Base-by-base conservation (phyloP, 2,113 vertebrate genomes). In the Boleophthalmus pectinirostris region DNA sequence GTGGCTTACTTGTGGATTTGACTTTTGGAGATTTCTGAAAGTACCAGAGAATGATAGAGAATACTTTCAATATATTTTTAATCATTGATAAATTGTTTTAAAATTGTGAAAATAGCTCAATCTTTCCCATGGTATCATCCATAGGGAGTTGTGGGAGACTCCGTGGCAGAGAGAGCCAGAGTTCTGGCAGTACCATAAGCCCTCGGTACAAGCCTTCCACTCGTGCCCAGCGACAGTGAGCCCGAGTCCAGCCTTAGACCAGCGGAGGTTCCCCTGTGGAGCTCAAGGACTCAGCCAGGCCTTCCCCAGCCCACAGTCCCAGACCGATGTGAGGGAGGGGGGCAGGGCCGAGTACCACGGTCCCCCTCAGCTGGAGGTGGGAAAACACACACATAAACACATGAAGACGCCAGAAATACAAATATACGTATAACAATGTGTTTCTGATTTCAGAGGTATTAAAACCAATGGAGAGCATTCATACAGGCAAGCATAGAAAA, bases 341-440 rank as follows among this genome's bases (percentile, higher is more conserved):
- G 81, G 75, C 58, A 91, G 90, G 84, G 93, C 92, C 69, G 93
- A 91, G 9, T 93, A 92, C 79, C 89, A 93, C 77, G 93, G 90
- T 0, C 93, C 92, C 58, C 79, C 79, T 5, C 58, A 61, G 56
- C 56, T 24, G 23, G 23, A 58, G 56, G 56, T 58, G 56, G 9
- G 56, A 15, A 4, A 25, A 43, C 38, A 43, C 35, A 43, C 38
- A 43, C 38, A 43, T 9, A 38, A 43, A 43, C 1, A 43, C 38
- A 10, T 43, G 29, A 29, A 29, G 29, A 29, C 9, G 10, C 38
- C 9, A 43, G 38, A 43, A 38, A 38, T 10, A 38, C 38, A 43
- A 43, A 43, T 10, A 9, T 43, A n/a, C 29, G 2, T 29, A 43
- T 43, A 11, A 1, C 9, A 43, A 43, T 9, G 9, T 43, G 38